Conservation (phyloP, 2,888 invertebrate genomes). For the Rhaphigaster nebulosa region DNA sequence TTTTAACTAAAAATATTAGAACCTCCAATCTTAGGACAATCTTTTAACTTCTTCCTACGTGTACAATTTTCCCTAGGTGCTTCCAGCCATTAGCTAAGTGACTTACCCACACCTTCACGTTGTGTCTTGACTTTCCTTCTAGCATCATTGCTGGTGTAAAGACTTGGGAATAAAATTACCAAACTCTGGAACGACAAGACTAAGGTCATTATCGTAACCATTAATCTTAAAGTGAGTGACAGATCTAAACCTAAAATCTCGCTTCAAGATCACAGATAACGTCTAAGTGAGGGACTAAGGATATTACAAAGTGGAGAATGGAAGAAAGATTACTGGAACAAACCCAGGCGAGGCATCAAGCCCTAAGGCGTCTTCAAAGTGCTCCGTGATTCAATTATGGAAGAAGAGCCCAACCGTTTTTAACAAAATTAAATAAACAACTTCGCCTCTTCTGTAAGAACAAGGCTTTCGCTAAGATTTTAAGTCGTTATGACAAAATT, state of each 20-base stretch:
- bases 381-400: neutral
- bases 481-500: neutral
- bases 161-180: neutral
- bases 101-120: neutral
- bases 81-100: neutral
- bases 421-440: conserved; percentile 36
- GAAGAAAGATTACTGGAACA: conserved; percentile 40
- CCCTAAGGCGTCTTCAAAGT: neutral
- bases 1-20: too few species aligned
- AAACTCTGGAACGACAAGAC: neutral
- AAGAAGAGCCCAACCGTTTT: conserved; percentile 31
- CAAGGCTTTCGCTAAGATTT: neutral
- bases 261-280: neutral
- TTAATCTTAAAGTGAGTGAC: neutral
- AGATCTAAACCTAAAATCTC: neutral
- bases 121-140: neutral
- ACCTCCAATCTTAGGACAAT: too few species aligned
- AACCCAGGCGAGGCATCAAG: neutral
- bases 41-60: neutral
- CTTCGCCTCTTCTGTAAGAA: neutral
- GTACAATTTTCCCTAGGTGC: neutral
- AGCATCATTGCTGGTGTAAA: neutral
- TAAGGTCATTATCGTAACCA: neutral
- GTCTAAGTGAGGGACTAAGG: neutral
- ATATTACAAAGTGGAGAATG: conserved; percentile 15